phyloP scores from a whole-genome alignment of 2,113 vertebrate genomes.

The Cardinalis cardinalis region DNA sequence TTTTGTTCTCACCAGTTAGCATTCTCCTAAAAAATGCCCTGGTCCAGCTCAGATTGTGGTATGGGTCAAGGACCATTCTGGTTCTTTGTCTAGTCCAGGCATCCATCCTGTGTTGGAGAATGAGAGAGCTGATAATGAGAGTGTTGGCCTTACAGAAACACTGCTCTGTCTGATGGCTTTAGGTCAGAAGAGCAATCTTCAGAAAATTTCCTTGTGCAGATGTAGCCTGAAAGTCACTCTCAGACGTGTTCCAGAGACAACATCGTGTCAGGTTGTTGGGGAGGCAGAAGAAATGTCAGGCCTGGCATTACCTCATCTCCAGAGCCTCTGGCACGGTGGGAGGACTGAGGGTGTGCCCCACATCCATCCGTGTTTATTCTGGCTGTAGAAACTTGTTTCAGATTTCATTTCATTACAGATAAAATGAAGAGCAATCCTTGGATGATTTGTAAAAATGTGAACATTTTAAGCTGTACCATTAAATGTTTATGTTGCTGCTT shows the following conservation, averaged over 20 bases:
- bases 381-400: background rate
- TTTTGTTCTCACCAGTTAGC: background rate
- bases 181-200: background rate
- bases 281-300: background rate
- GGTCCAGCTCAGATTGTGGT: background rate
- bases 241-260: background rate
- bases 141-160: background rate
- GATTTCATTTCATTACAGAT: conserved; percentile 19
- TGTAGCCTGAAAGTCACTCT: background rate
- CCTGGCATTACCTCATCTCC: background rate
- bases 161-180: background rate
- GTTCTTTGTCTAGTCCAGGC: background rate
- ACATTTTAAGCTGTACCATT: conserved; percentile 2
- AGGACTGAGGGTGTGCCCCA: background rate
- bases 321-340: background rate
- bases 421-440: conserved; percentile 1
- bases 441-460: conserved; percentile 8
- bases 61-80: background rate
- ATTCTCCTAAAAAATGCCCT: background rate
- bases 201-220: background rate
- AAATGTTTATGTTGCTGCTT: background rate
- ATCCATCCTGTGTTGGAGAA: background rate
- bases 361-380: background rate
- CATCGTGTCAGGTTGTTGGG: background rate
- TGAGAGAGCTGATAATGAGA: background rate